phyloP scores from a whole-genome alignment of 2,888 invertebrate genomes.

The Isotomurus palustris region DNA sequence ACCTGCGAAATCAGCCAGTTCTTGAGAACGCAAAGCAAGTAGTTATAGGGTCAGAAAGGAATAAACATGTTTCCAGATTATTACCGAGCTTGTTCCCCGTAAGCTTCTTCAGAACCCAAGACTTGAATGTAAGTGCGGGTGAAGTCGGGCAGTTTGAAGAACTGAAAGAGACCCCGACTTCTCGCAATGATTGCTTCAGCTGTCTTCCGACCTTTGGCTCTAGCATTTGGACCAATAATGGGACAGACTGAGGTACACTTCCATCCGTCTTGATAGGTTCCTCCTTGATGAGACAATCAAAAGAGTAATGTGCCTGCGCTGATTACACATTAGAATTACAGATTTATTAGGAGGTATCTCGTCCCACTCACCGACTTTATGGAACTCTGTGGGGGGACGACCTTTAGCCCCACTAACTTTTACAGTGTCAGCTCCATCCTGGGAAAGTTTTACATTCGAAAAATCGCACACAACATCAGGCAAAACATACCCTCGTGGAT shows the following conservation, averaged over 20 bases:
- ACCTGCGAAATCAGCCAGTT: slow-evolving; percentile 11
- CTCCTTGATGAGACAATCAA: slow-evolving; percentile 34
- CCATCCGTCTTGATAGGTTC: slow-evolving; percentile 53
- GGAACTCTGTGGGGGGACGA: slow-evolving; percentile 50
- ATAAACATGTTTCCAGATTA: not conserved
- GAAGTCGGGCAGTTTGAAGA: slow-evolving; percentile 50
- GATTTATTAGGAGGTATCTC: no score
- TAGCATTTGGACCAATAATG: slow-evolving; percentile 51
- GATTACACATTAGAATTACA: no score
- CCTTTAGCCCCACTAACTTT: slow-evolving; percentile 52
- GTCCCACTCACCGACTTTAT: slow-evolving; percentile 50
- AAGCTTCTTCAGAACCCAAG: slow-evolving; percentile 52
- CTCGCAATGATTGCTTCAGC: slow-evolving; percentile 52
- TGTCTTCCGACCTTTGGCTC: slow-evolving; percentile 51
- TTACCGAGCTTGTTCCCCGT: slow-evolving; percentile 49
- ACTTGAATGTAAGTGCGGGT: slow-evolving; percentile 50
- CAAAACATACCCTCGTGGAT: slow-evolving; percentile 52
- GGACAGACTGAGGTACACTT: slow-evolving; percentile 51
- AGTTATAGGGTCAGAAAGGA: not conserved
- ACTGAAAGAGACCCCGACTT: slow-evolving; percentile 46
- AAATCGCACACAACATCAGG: slow-evolving; percentile 55
- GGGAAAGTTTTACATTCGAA: slow-evolving; percentile 48
- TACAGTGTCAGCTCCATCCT: slow-evolving; percentile 47
- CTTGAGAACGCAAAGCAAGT: no score
- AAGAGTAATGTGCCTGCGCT: no score